phyloP scores from a whole-genome alignment of 2,797 vertebrate species.

The Coendou prehensilis region DNA sequence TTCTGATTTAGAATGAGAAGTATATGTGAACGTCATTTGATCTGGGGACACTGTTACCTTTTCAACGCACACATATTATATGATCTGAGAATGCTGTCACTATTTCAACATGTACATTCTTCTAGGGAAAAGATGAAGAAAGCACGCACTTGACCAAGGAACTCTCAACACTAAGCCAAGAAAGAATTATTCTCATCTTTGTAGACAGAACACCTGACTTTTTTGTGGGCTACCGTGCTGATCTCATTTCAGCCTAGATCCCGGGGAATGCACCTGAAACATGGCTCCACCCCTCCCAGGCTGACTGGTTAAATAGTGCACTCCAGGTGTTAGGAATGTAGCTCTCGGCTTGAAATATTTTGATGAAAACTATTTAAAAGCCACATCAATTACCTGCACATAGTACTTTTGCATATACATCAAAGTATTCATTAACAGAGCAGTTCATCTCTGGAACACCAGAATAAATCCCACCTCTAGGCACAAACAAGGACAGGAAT shows the following conservation, averaged over 20 bases:
- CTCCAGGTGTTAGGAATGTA: neutral
- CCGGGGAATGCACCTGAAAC: neutral
- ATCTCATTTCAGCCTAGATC: neutral
- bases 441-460: neutral
- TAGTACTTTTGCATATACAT: neutral
- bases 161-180: slow-evolving; percentile 15
- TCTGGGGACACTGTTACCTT: slow-evolving; percentile 37
- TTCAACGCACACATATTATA: slow-evolving; percentile 40
- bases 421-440: neutral
- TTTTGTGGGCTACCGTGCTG: neutral
- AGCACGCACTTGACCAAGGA: neutral
- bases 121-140: slow-evolving; percentile 41
- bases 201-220: neutral
- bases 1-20: slow-evolving; percentile 64
- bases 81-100: neutral
- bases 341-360: neutral
- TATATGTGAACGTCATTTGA: slow-evolving; percentile 43
- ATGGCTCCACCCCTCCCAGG: neutral
- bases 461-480: neutral
- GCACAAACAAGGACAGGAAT: neutral
- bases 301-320: neutral
- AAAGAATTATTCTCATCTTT: neutral
- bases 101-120: slow-evolving; percentile 52
- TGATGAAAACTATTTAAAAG: neutral
- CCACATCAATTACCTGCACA: neutral